These are phyloP conservation scores for Muraenolepis orangiensis DNA, from an alignment of 2,797 vertebrate genomes.

Conservation along the genomic window DNA sequence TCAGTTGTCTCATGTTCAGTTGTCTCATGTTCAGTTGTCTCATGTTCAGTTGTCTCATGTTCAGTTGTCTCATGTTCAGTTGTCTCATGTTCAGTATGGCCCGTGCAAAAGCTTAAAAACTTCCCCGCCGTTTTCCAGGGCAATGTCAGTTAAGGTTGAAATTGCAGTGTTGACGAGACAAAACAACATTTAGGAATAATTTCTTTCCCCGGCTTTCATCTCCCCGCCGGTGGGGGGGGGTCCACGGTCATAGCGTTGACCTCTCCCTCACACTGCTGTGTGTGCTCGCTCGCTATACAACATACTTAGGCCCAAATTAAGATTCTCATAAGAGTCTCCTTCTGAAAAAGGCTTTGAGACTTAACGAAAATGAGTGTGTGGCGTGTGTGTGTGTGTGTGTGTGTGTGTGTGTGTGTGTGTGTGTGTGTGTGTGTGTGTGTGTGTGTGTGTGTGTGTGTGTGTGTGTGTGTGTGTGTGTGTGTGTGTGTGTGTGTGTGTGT, in stretches of 20 bases:
- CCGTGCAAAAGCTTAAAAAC: slow-evolving; percentile 34
- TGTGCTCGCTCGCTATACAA: slow-evolving; percentile 55
- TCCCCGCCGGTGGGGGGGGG: slow-evolving; percentile 48
- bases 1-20: no score
- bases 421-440: slow-evolving; percentile 13
- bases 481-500: neutral
- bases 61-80: no score
- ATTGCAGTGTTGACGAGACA: slow-evolving; percentile 58
- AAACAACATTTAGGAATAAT: slow-evolving; percentile 61
- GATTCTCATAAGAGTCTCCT: neutral
- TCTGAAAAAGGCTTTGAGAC: neutral
- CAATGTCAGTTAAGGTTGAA: slow-evolving; percentile 52
- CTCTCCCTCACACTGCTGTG: slow-evolving; percentile 56
- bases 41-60: no score
- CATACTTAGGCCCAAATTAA: neutral
- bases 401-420: slow-evolving; percentile 1
- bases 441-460: slow-evolving; percentile 47
- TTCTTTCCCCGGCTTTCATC: slow-evolving; percentile 49
- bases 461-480: slow-evolving; percentile 1
- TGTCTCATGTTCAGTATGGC: no score
- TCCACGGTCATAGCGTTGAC: slow-evolving; percentile 47
- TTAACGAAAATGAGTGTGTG: no score
- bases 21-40: no score
- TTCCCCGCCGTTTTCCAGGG: slow-evolving; percentile 45
- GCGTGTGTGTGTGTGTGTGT: slow-evolving; percentile 47